Evolutionary conservation across 1,140 invertebrate species (phyloP).

Genomic region (Capitella teleta): DNA sequence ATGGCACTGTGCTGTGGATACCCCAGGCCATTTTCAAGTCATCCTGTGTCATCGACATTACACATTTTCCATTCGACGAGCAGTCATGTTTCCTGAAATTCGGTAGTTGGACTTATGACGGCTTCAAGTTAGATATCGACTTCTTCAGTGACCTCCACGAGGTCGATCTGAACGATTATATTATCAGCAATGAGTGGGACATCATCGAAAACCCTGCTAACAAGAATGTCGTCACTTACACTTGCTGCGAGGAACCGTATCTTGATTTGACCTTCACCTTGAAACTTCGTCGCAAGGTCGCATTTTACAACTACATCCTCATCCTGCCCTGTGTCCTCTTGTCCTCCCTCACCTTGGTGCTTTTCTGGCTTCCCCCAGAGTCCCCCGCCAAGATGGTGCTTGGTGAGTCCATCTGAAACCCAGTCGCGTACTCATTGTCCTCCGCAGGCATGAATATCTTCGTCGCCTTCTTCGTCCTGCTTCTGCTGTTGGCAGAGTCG

Average conservation of each 20-base stretch:
- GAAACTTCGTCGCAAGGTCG: conserved; percentile 11
- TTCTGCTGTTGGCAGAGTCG: conserved; percentile 18
- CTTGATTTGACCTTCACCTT: conserved; percentile 44
- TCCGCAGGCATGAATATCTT: conserved; percentile 35
- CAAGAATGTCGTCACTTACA: conserved; percentile 40
- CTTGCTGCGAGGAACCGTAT: conserved; percentile 49
- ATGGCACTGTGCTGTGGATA: conserved; percentile 89
- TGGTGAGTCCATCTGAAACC: conserved; percentile 3
- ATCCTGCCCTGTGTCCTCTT: conserved; percentile 20
- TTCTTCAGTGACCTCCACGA: conserved; percentile 15
- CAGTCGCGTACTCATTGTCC: neutral
- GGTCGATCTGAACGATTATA: conserved; percentile 20
- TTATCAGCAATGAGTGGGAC: conserved; percentile 26
- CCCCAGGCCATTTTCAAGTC: conserved; percentile 95
- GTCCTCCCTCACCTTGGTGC: conserved; percentile 16
- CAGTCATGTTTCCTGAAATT: conserved; percentile 23
- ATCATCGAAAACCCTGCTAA: conserved; percentile 39
- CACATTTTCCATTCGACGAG: conserved; percentile 15
- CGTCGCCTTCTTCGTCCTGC: conserved; percentile 37
- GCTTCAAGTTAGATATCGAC: conserved; percentile 48
- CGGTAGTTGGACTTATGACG: conserved; percentile 46
- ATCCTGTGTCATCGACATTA: conserved; percentile 69
- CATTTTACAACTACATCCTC: conserved; percentile 22
- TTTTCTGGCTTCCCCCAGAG: conserved; percentile 22
- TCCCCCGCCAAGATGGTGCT: conserved; percentile 18